Conservation (phyloP, 2,888 invertebrate genomes). For the Drosophila fungiperda region DNA sequence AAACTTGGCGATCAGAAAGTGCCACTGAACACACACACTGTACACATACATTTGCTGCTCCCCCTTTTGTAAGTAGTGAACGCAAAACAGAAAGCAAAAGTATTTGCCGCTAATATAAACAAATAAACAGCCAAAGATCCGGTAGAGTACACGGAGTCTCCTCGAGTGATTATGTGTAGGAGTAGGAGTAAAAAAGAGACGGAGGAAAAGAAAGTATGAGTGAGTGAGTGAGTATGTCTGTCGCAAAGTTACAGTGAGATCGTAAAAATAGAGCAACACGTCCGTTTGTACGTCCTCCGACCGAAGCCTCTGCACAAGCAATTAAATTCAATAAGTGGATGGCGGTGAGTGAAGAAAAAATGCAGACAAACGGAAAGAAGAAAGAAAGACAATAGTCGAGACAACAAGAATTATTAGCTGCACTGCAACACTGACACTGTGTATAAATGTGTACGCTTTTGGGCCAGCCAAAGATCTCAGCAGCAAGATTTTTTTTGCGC, state of each 20-base stretch:
- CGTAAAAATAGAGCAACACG: conserved; percentile 67
- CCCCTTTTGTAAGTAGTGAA: conserved; percentile 22
- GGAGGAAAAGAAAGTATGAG: conserved; percentile 10
- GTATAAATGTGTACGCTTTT: not conserved
- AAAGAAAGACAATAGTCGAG: conserved; percentile 54
- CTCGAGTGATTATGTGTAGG: conserved; percentile 8
- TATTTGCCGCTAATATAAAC: conserved; percentile 77
- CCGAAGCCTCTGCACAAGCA: conserved; percentile 61
- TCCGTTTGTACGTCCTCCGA: conserved; percentile 23
- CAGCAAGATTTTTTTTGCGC: conserved; percentile 25
- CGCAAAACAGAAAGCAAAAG: conserved; percentile 75
- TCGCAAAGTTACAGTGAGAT: conserved; percentile 58
- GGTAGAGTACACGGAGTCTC: conserved; percentile 46
- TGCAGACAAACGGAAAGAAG: conserved; percentile 54
- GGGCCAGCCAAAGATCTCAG: conserved; percentile 34
- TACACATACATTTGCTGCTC: conserved; percentile 24
- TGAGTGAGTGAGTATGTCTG: conserved; percentile 9
- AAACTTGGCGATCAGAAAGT: conserved; percentile 39
- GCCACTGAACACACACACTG: conserved; percentile 18
- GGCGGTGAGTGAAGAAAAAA: conserved; percentile 59
- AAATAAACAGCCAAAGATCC: conserved; percentile 77
- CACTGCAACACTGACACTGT: conserved; percentile 40
- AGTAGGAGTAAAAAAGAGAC: conserved; percentile 30
- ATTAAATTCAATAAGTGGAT: conserved; percentile 78
- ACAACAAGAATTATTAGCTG: conserved; percentile 24